These are phyloP conservation scores for Centroberyx gerrardi DNA, from an alignment of 2,797 vertebrate species.

Conservation along the genomic window DNA sequence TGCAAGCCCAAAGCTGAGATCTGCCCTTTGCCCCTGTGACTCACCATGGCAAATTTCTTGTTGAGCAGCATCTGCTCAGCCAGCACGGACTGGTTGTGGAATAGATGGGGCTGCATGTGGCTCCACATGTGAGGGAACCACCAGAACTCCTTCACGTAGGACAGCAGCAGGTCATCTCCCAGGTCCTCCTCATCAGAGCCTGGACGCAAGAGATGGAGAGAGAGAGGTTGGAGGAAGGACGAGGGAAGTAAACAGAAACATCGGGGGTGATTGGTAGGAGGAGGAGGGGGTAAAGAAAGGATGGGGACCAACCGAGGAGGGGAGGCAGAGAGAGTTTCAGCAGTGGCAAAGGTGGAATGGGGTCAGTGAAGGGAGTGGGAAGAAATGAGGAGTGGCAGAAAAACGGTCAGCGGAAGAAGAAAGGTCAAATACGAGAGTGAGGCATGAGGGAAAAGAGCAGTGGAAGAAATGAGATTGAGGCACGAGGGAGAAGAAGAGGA, in stretches of 20 bases:
- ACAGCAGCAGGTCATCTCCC: slow-evolving; percentile 96
- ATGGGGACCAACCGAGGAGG: slow-evolving; percentile 18
- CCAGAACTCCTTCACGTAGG: slow-evolving; percentile 97
- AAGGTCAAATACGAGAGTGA: slow-evolving; percentile 47
- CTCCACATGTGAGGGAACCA: slow-evolving; percentile 99
- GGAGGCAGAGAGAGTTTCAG: not conserved
- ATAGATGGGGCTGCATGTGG: slow-evolving; percentile 98
- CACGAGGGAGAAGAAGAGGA: slow-evolving; percentile 3
- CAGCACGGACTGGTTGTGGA: slow-evolving; percentile 98
- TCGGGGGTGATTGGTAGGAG: slow-evolving; percentile 1
- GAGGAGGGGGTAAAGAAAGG: slow-evolving; percentile 49
- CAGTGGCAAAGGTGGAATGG: slow-evolving; percentile 37
- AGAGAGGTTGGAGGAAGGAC: not conserved
- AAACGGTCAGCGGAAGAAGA: not conserved
- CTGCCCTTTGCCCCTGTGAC: slow-evolving; percentile 69
- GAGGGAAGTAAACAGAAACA: slow-evolving; percentile 13
- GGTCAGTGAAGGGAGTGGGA: slow-evolving; percentile 46
- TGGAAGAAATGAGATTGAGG: slow-evolving; percentile 5
- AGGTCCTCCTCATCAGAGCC: slow-evolving; percentile 97
- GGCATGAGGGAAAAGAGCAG: slow-evolving; percentile 25
- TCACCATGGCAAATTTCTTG: slow-evolving; percentile 97
- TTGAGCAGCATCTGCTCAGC: slow-evolving; percentile 99
- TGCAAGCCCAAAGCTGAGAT: slow-evolving; percentile 34
- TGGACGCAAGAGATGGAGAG: slow-evolving; percentile 57
- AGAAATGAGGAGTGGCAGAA: slow-evolving; percentile 50